Percentiles rank a stretch among this genome's conserved stretches.
Evolutionary conservation across 2,113 vertebrate genomes (phyloP).

Genomic region (Aplodontia rufa): DNA sequence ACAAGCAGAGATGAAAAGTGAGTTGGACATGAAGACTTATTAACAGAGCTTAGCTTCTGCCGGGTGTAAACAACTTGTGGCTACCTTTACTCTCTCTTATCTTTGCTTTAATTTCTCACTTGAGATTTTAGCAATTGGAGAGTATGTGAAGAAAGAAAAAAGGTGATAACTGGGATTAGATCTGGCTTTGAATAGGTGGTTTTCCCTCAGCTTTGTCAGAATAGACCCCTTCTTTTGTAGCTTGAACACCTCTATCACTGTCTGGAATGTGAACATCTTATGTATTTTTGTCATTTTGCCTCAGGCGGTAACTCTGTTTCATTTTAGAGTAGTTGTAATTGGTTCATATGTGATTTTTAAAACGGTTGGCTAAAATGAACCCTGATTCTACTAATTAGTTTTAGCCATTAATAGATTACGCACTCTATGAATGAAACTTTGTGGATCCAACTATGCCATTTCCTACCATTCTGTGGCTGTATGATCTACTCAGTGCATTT

Average conservation of each 20-base stretch:
- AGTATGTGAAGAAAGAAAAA: constrained; percentile 52
- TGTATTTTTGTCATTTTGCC: constrained; percentile 71
- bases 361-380: constrained; percentile 91
- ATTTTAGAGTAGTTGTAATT: constrained; percentile 92
- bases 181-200: constrained; percentile 78
- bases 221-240: constrained; percentile 75
- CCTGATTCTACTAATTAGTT: constrained; percentile 94
- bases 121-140: not conserved
- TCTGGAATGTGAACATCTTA: constrained; percentile 69
- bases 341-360: constrained; percentile 92
- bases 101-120: constrained; percentile 46
- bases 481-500: not conserved
- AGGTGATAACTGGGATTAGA: constrained; percentile 71
- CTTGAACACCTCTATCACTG: constrained; percentile 66
- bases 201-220: constrained; percentile 79
- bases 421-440: too few species aligned
- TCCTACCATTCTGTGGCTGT: not conserved
- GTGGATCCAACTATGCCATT: not conserved
- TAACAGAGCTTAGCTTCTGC: constrained; percentile 73
- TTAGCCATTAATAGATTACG: too few species aligned
- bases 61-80: constrained; percentile 84
- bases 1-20: not conserved
- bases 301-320: constrained; percentile 84
- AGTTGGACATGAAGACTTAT: constrained; percentile 81
- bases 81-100: constrained; percentile 83